Percentiles rank a stretch among this genome's conserved stretches.
Conservation (phyloP, 2,888 invertebrate genomes). For the Sabellastarte sp. region DNA sequence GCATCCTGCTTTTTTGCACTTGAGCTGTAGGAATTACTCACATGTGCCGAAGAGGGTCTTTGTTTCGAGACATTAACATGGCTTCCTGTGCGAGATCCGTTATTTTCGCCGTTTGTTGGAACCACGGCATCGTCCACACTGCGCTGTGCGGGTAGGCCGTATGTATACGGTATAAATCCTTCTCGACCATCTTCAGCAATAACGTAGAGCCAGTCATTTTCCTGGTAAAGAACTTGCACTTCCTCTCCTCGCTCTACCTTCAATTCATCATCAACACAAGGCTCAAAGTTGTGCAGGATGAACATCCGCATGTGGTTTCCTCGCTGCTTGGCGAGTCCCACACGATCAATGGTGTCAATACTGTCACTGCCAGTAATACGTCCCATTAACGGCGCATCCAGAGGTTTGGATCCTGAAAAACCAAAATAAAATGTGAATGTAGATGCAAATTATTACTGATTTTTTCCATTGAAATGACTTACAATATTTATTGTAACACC, state of each 20-base stretch:
- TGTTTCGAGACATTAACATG: too few relatives aligned
- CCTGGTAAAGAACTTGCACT: conserved; percentile 67
- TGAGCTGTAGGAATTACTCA: too few relatives aligned
- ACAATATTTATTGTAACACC: too few relatives aligned
- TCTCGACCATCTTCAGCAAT: conserved; percentile 85
- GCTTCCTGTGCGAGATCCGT: too few relatives aligned
- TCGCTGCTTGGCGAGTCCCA: conserved; percentile 83
- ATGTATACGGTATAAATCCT: conserved; percentile 92
- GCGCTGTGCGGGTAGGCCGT: conserved; percentile 73
- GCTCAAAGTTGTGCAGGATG: conserved; percentile 74
- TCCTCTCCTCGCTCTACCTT: conserved; percentile 84
- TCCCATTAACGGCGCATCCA: conserved; percentile 62
- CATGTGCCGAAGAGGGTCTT: too few relatives aligned
- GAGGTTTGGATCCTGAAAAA: not conserved
- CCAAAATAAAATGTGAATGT: too few relatives aligned
- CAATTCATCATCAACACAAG: conserved; percentile 91
- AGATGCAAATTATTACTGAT: too few relatives aligned
- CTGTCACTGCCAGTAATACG: conserved; percentile 92
- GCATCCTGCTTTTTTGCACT: too few relatives aligned
- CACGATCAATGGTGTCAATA: conserved; percentile 83
- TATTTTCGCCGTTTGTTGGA: too few relatives aligned
- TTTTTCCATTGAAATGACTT: too few relatives aligned
- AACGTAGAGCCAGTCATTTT: conserved; percentile 97
- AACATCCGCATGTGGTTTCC: conserved; percentile 31
- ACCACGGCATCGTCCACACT: conserved; percentile 12